Evolutionary conservation across 2,113 vertebrate species (phyloP).

Genomic region (Otocyon megalotis): DNA sequence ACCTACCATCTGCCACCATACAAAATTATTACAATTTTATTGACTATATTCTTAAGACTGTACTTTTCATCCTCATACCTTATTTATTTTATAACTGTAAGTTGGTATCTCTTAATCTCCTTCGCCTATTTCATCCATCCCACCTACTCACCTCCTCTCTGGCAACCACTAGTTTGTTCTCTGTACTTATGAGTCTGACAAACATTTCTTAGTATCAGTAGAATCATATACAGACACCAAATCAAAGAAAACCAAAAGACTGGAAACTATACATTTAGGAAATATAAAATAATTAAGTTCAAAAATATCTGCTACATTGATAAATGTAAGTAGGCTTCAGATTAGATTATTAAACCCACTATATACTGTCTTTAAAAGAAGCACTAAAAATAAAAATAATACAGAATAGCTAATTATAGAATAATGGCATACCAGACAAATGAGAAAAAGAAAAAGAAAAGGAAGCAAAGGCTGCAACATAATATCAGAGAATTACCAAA

Average conservation of each 20-base stretch:
- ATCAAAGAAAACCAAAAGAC: not conserved
- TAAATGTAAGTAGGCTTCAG: not conserved
- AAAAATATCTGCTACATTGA: not conserved
- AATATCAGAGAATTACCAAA: not conserved
- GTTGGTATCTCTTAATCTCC: not conserved
- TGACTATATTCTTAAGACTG: not conserved
- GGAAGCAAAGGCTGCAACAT: not conserved
- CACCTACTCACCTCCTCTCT: not conserved
- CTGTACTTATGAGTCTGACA: not conserved
- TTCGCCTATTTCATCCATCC: not conserved
- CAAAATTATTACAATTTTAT: not conserved
- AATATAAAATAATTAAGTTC: not conserved
- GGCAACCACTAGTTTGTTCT: not conserved
- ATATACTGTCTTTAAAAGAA: not conserved
- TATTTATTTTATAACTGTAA: not conserved
- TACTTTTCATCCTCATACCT: not conserved
- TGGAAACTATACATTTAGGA: not conserved
- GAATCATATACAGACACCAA: not conserved
- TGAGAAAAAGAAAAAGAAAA: not conserved
- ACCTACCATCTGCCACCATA: not conserved
- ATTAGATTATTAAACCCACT: not conserved
- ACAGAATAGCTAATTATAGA: not conserved
- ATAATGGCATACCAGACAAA: not conserved
- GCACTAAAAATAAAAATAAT: not conserved
- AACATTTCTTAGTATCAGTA: not conserved